Conservation (phyloP, 2,888 invertebrate species). For the Parelbella ahira region DNA sequence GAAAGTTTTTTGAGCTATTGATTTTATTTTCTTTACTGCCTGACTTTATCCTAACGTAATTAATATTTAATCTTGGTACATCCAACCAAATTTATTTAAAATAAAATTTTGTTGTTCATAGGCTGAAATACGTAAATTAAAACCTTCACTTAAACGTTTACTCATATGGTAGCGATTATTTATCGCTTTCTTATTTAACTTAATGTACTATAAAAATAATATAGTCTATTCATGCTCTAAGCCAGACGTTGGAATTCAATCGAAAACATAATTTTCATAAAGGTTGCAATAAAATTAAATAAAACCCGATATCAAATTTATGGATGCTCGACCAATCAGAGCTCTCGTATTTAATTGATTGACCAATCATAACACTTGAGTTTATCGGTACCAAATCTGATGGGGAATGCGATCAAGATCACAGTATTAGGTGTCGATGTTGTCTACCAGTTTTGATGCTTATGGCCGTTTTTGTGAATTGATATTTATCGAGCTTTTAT, state of each 20-base stretch:
- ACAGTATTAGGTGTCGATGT: constrained; percentile 14
- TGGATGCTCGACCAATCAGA: constrained; percentile 36
- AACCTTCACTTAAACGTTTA: no score
- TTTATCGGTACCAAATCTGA: constrained; percentile 27
- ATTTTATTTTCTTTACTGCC: no score
- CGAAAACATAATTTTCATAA: constrained; percentile 36
- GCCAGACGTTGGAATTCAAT: constrained; percentile 30
- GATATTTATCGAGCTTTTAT: constrained; percentile 12
- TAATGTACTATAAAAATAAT: no score
- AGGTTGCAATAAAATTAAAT: constrained; percentile 38
- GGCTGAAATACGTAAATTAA: no score
- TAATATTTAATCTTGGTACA: no score
- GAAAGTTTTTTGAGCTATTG: no score
- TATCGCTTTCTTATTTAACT: no score
- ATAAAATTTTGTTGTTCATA: no score
- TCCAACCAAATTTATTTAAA: no score
- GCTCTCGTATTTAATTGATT: background rate
- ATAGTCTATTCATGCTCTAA: background rate
- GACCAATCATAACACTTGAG: background rate
- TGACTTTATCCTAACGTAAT: no score
- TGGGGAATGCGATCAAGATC: constrained; percentile 26
- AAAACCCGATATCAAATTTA: constrained; percentile 35
- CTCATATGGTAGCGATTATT: no score
- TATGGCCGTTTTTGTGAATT: constrained; percentile 15
- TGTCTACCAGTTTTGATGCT: constrained; percentile 11